Evolutionary conservation across 2,888 invertebrate species (phyloP).

Genomic region (Brachypterus glaber): DNA sequence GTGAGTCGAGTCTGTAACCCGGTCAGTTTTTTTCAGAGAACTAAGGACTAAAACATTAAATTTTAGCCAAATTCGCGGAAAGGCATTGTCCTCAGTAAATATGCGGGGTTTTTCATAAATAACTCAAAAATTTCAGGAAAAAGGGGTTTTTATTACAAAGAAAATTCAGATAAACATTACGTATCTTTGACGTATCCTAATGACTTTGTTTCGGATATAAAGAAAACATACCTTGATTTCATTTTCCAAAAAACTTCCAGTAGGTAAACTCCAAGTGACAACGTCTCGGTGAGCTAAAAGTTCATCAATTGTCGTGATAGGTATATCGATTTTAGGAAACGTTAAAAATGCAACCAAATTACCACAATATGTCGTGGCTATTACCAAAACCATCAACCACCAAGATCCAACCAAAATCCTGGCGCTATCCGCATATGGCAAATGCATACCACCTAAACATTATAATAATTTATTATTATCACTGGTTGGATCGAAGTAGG

Average conservation of each 20-base stretch:
- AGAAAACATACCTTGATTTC: constrained; percentile 43
- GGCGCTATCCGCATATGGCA: constrained; percentile 79
- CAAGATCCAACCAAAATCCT: constrained; percentile 78
- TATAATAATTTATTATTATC: constrained; percentile 1
- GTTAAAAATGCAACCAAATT: constrained; percentile 88
- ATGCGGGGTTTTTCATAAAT: too few relatives aligned
- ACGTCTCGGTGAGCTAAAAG: constrained; percentile 48
- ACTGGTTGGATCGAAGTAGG: too few relatives aligned
- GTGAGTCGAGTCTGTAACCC: too few relatives aligned
- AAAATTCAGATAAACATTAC: too few relatives aligned
- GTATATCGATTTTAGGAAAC: constrained; percentile 72
- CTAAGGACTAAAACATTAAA: too few relatives aligned
- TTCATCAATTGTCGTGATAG: constrained; percentile 60
- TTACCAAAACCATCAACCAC: constrained; percentile 85
- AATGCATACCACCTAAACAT: constrained; percentile 68
- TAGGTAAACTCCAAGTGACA: constrained; percentile 67
- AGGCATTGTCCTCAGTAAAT: too few relatives aligned
- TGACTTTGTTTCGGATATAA: background rate
- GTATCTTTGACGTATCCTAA: too few relatives aligned
- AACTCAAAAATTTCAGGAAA: too few relatives aligned
- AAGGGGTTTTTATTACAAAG: background rate
- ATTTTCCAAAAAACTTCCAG: constrained; percentile 65
- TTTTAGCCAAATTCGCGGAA: too few relatives aligned
- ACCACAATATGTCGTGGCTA: constrained; percentile 87
- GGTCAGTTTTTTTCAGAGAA: too few relatives aligned